These are phyloP conservation scores for Invenusta paracnida DNA, from an alignment of 2,888 invertebrate genomes.

Conservation along the genomic window DNA sequence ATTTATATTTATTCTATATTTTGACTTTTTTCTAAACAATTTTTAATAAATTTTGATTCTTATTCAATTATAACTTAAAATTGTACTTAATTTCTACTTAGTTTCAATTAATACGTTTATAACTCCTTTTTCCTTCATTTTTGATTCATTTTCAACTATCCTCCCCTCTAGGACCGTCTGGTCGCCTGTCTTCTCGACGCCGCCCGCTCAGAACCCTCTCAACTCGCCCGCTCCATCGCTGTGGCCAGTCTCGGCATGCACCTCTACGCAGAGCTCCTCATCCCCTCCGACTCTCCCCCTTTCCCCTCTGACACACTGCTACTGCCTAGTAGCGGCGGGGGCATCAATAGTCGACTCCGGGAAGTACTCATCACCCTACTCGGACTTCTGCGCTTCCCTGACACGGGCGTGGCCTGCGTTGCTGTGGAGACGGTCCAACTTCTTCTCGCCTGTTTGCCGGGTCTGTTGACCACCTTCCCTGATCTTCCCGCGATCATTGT, in stretches of 20 bases:
- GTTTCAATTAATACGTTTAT: too few species aligned
- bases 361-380: not conserved
- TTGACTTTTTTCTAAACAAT: too few species aligned
- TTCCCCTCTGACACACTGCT: not conserved
- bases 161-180: not conserved
- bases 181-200: constrained; percentile 10
- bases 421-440: not conserved
- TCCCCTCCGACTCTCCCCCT: not conserved
- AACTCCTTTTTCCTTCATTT: too few species aligned
- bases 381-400: not conserved
- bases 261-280: constrained; percentile 66
- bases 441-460: not conserved
- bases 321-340: not conserved
- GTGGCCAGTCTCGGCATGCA: constrained; percentile 77
- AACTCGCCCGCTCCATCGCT: constrained; percentile 67
- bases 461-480: not conserved
- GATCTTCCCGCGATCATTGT: not conserved
- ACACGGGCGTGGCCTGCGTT: not conserved
- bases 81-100: too few species aligned
- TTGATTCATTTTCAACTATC: too few species aligned
- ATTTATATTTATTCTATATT: too few species aligned
- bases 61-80: too few species aligned
- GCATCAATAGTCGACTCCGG: not conserved
- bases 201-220: constrained; percentile 2
- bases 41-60: too few species aligned